phyloP scores from a whole-genome alignment of 2,113 vertebrate species.

The Chloroceryle aenea region DNA sequence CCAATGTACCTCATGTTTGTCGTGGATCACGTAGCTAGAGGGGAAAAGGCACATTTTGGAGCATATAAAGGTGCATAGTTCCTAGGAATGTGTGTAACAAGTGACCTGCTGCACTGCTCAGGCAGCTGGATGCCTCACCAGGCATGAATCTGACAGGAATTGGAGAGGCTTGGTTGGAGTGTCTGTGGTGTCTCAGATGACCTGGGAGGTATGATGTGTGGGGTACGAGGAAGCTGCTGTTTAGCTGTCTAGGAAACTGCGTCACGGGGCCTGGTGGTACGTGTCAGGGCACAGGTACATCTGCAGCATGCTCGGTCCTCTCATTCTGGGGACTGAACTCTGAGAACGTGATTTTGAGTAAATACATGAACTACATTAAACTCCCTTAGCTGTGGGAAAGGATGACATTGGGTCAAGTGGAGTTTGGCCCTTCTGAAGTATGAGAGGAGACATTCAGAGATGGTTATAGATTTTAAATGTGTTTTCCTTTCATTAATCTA shows the following conservation, averaged over 20 bases:
- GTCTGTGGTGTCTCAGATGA: neutral
- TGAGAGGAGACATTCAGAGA: neutral
- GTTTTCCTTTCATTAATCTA: neutral
- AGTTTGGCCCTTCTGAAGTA: neutral
- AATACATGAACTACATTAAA: accelerated
- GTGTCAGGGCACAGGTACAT: accelerated
- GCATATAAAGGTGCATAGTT: accelerated
- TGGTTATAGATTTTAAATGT: neutral
- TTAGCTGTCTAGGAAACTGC: neutral
- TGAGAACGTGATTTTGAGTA: accelerated
- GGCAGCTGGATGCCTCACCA: neutral
- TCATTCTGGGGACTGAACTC: accelerated
- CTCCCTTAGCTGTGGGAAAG: neutral
- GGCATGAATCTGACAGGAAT: accelerated
- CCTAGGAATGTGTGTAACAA: accelerated
- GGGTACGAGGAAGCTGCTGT: neutral
- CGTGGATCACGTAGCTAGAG: accelerated
- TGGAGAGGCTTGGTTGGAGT: neutral
- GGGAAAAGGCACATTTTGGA: neutral
- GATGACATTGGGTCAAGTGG: neutral
- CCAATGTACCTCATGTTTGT: accelerated
- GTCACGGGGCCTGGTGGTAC: neutral
- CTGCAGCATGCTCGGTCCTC: neutral
- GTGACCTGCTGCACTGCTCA: accelerated
- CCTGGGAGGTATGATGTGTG: neutral